These are phyloP conservation scores for Abramis brama DNA, from an alignment of 2,113 vertebrate genomes.

Conservation along the genomic window DNA sequence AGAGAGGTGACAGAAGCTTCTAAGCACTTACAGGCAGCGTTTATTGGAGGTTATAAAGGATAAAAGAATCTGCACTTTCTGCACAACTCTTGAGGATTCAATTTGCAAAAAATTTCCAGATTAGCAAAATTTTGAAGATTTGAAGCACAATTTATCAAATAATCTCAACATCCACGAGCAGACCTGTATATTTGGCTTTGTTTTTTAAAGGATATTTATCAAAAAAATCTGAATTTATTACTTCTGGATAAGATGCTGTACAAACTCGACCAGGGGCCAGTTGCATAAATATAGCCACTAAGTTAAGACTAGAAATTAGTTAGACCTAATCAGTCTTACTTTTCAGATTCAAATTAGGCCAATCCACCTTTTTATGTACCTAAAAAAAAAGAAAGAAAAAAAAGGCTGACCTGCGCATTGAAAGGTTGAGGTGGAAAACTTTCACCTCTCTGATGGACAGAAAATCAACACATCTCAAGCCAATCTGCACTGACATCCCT, in stretches of 20 bases:
- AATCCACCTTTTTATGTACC: no score
- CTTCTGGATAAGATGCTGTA: no score
- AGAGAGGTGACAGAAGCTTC: no score
- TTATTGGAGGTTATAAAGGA: no score
- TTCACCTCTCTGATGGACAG: conserved; percentile 16
- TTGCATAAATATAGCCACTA: no score
- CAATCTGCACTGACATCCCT: conserved; percentile 2
- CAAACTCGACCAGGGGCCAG: neutral
- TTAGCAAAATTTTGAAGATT: no score
- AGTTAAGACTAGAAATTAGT: no score
- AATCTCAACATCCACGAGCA: neutral
- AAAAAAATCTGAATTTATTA: neutral
- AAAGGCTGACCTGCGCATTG: neutral
- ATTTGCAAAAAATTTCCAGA: neutral
- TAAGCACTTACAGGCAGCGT: no score
- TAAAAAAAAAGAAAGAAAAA: no score
- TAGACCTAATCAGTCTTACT: no score
- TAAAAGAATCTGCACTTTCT: no score
- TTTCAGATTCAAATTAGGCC: no score
- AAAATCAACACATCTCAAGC: conserved; percentile 30
- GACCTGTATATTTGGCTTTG: neutral
- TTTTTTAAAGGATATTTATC: neutral
- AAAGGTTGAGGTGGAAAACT: conserved; percentile 18
- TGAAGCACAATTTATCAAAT: neutral
- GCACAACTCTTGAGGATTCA: neutral